phyloP scores from a whole-genome alignment of 1,140 invertebrate genomes.

The Drosophila carrolli region DNA sequence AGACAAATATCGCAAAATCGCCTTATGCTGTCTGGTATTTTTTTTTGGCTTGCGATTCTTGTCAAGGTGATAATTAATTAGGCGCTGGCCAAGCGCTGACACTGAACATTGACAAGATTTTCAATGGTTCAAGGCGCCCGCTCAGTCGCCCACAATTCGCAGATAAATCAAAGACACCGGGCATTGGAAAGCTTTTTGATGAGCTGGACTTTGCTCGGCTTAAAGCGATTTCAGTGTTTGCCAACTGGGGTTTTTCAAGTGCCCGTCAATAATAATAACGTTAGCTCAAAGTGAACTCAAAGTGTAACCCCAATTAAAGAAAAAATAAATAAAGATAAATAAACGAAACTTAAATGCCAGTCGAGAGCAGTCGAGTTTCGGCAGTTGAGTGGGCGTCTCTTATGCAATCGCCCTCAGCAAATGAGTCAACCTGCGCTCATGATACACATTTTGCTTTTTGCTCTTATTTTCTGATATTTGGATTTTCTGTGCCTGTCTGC shows the following conservation, averaged over 20 bases:
- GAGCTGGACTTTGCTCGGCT: conserved; percentile 50
- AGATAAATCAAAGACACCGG: conserved; percentile 41
- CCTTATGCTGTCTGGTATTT: conserved; percentile 26
- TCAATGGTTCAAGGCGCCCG: conserved; percentile 52
- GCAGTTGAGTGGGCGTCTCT: conserved; percentile 47
- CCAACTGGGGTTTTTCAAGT: conserved; percentile 29
- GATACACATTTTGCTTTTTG: conserved; percentile 19
- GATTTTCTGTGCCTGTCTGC: conserved; percentile 5
- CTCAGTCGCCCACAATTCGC: conserved; percentile 38
- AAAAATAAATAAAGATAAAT: conserved; percentile 54
- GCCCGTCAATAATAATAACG: conserved; percentile 36
- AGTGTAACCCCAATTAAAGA: conserved; percentile 75
- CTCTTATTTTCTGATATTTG: conserved; percentile 4
- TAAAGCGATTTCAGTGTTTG: conserved; percentile 39
- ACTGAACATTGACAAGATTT: conserved; percentile 61
- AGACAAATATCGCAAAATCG: conserved; percentile 50
- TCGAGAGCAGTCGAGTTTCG: conserved; percentile 34
- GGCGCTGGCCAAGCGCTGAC: conserved; percentile 40
- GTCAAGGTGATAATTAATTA: conserved; percentile 60
- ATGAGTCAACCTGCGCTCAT: conserved; percentile 31
- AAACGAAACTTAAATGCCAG: conserved; percentile 47
- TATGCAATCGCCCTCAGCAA: conserved; percentile 41
- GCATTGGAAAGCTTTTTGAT: conserved; percentile 35
- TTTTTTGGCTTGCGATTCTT: conserved; percentile 46
- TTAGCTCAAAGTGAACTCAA: conserved; percentile 57